Base-by-base conservation (phyloP, 2,113 vertebrate genomes). In the Oceanites oceanicus region DNA sequence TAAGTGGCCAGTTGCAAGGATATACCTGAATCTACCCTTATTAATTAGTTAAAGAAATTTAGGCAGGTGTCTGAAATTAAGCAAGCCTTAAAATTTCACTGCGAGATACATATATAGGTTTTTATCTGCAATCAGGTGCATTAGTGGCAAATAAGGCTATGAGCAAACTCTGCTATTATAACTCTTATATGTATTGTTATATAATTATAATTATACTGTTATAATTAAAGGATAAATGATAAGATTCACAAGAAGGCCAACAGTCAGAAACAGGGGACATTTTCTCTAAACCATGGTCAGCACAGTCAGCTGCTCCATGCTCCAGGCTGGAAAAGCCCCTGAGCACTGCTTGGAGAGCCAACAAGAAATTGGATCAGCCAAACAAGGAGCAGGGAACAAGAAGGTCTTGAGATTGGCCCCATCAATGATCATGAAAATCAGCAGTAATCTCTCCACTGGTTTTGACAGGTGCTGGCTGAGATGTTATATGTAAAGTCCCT, bases 391-490 rank as follows among this genome's bases (percentile, higher is more conserved):
- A 53, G 34, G 21, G 34, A 92, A 62, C 36, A 66, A 61, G 75
- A 50, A 78, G 12, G 44, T 71, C 68, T 92, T 3, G 10, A 40
- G 62, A 45, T 1, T 30, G 52, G 68, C 32, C 73, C 67, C 80
- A 53, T 63, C 75, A 65, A 38, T 19, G 55, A 66, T 61, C 71
- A 59, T 2, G 3, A 92, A 95, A 91, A 84, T 90, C 89, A 82
- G 62, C 66, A 86, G 81, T 34, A 91, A 65, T 47, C 29, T 78
- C 49, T 74, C 44, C 53, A 61, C 61, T 58, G 30, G 19, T 66
- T 93, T 91, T 84, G 89, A 95, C 86, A 89, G 70, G 70, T 81
- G 26, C 70, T 87, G 62, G 66, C 76, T 91, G 58, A 66, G 62
- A 80, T 65, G 29, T 56, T 70, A 2, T 16, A 68, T 14, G 16